A percentile compares a stretch with the other conserved stretches of the same genome.
These are phyloP conservation scores for Ariolimax columbianus DNA, from an alignment of 2,888 invertebrate genomes.

Conservation along the genomic window DNA sequence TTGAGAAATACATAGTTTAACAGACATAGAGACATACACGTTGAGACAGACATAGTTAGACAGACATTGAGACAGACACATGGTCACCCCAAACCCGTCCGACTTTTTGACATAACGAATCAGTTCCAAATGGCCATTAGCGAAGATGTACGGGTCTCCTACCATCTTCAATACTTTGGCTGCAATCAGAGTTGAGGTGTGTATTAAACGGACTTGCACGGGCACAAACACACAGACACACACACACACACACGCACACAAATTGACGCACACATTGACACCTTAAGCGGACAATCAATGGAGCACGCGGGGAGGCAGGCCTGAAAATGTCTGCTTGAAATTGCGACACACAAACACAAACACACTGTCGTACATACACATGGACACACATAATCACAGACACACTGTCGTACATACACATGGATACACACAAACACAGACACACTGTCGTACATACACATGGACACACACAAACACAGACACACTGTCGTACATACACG, in stretches of 20 bases:
- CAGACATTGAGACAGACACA: neutral
- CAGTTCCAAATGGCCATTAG: neutral
- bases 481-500: too few relatives aligned
- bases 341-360: too few relatives aligned
- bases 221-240: neutral
- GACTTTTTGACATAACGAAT: conserved; percentile 18
- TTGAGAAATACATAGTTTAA: neutral
- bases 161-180: neutral
- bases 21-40: neutral
- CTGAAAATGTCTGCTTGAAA: too few relatives aligned
- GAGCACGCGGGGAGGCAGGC: too few relatives aligned
- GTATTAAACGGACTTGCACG: neutral
- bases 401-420: too few relatives aligned
- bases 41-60: neutral
- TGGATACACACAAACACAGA: too few relatives aligned
- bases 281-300: too few relatives aligned
- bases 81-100: conserved; percentile 8
- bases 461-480: too few relatives aligned
- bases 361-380: too few relatives aligned
- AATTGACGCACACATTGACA: neutral
- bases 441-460: too few relatives aligned
- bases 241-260: neutral
- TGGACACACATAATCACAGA: too few relatives aligned
- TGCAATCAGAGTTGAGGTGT: neutral
- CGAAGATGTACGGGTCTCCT: neutral